phyloP scores from a whole-genome alignment of 2,888 invertebrate genomes.

The Drosophila fulvimacula region DNA sequence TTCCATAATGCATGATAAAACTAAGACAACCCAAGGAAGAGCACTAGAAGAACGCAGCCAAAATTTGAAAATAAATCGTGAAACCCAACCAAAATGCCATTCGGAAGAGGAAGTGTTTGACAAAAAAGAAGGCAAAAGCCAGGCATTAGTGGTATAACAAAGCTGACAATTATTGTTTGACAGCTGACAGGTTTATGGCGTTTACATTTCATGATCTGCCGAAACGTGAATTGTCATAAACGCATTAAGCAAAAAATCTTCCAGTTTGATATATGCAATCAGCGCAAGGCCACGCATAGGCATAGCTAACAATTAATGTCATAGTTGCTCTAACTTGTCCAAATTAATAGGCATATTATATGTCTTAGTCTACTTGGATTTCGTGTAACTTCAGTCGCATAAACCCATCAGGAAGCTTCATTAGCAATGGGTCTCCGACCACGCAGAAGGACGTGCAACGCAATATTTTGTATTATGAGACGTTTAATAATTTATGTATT shows the following conservation, averaged over 20 bases:
- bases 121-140: slow-evolving; percentile 44
- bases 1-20: not conserved
- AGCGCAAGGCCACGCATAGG: not conserved
- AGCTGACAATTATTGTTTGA: slow-evolving; percentile 73
- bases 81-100: slow-evolving; percentile 40
- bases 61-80: slow-evolving; percentile 37
- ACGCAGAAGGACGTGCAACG: slow-evolving; percentile 28
- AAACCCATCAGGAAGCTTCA: slow-evolving; percentile 34
- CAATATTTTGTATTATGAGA: slow-evolving; percentile 63
- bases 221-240: slow-evolving; percentile 22
- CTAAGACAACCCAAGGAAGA: not conserved
- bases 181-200: slow-evolving; percentile 64
- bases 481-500: slow-evolving; percentile 77
- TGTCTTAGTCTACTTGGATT: slow-evolving; percentile 5
- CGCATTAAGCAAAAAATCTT: no score
- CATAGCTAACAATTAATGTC: not conserved
- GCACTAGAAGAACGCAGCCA: not conserved
- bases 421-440: slow-evolving; percentile 34
- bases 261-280: not conserved
- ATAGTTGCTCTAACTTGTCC: not conserved
- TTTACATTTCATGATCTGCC: slow-evolving; percentile 41
- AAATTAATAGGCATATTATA: not conserved
- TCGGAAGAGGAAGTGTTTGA: slow-evolving; percentile 43
- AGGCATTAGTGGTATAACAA: slow-evolving; percentile 63
- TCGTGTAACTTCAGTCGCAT: slow-evolving; percentile 19